Conservation (phyloP, 2,113 vertebrate species). For the Apodemus sylvaticus region DNA sequence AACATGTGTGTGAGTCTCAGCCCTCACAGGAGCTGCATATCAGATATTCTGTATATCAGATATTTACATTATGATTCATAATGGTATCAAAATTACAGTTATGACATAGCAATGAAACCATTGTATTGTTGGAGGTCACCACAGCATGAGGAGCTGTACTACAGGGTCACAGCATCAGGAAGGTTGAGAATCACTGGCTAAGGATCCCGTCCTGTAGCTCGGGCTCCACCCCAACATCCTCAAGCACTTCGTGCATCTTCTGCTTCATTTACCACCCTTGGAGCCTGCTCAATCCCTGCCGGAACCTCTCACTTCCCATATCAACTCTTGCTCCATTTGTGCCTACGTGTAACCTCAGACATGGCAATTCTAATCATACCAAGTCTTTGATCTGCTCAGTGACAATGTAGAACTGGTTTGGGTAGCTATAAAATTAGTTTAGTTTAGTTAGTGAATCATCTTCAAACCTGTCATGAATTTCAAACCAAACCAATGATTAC, state of each 20-base stretch:
- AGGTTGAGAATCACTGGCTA: not conserved
- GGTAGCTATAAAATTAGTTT: constrained; percentile 18
- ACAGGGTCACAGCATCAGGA: not conserved
- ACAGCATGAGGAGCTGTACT: not conserved
- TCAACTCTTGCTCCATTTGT: not conserved
- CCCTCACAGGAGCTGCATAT: not conserved
- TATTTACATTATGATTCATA: not conserved
- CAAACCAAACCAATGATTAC: not conserved
- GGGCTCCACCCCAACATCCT: no score
- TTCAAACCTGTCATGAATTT: not conserved
- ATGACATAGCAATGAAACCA: not conserved
- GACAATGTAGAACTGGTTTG: not conserved
- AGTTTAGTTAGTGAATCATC: constrained; percentile 14
- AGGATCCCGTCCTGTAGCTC: not conserved
- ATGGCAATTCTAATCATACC: not conserved
- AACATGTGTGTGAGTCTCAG: not conserved
- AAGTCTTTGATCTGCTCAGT: not conserved
- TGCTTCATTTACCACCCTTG: no score
- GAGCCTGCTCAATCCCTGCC: not conserved
- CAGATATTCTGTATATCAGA: not conserved
- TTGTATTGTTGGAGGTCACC: not conserved
- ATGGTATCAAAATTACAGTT: not conserved
- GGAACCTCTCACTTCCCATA: not conserved
- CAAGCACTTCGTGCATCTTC: not conserved
- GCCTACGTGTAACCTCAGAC: not conserved